Percentiles rank a stretch among this genome's conserved stretches.
Conservation (phyloP, 2,797 vertebrate species). For the Gadopsis marmoratus region DNA sequence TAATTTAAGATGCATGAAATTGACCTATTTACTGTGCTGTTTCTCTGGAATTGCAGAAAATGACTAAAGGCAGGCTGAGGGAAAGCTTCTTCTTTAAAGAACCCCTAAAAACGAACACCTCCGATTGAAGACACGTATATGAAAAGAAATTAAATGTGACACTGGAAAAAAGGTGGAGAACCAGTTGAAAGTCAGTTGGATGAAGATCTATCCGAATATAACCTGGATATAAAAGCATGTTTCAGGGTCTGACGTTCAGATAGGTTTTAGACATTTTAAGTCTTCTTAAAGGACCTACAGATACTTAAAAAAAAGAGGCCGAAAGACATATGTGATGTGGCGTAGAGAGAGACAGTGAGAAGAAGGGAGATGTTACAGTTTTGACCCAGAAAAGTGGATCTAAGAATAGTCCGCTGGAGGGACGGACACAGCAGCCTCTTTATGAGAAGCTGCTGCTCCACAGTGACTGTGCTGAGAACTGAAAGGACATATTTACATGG, state of each 20-base stretch:
- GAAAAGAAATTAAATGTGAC: background rate
- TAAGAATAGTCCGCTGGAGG: constrained; percentile 73
- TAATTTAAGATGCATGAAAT: constrained; percentile 11
- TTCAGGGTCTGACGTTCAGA: background rate
- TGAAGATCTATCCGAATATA: background rate
- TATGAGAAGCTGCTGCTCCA: constrained; percentile 49
- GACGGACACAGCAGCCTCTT: constrained; percentile 37
- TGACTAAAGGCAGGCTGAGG: background rate
- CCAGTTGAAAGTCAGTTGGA: background rate
- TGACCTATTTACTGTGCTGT: background rate
- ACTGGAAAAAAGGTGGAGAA: background rate
- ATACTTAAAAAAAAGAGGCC: background rate
- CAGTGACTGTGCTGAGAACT: constrained; percentile 6
- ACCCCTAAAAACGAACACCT: background rate
- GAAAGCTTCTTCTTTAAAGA: background rate
- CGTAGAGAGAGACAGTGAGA: constrained; percentile 15
- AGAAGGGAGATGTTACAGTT: constrained; percentile 39
- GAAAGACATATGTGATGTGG: background rate
- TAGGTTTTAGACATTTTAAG: background rate
- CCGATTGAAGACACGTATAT: background rate
- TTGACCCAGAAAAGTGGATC: constrained; percentile 77
- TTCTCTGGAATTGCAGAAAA: background rate
- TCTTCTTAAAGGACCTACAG: background rate
- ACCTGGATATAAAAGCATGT: background rate
- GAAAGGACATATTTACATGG: background rate